Evolutionary conservation across 2,888 invertebrate genomes (phyloP).

Genomic region (Dryobotodes eremita): DNA sequence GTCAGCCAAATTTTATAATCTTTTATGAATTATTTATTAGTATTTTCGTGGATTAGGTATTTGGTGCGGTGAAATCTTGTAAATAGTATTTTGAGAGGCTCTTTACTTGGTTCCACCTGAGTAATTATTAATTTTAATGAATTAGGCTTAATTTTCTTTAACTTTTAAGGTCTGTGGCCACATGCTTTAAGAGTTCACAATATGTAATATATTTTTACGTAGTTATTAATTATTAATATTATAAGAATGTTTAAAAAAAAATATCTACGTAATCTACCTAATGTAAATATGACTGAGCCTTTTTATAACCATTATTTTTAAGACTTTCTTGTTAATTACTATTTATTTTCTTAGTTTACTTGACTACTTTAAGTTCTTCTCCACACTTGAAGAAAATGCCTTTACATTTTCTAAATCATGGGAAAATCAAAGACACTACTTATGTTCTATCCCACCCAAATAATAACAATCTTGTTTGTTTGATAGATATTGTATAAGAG

Average conservation of each 20-base stretch:
- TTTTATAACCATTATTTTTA: constrained; percentile 74
- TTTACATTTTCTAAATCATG: constrained; percentile 47
- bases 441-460: constrained; percentile 65
- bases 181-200: constrained; percentile 71
- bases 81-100: constrained; percentile 80
- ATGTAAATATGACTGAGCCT: constrained; percentile 80
- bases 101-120: constrained; percentile 88
- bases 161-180: constrained; percentile 77
- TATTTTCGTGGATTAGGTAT: constrained; percentile 70
- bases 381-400: constrained; percentile 41
- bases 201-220: constrained; percentile 74
- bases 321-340: constrained; percentile 65
- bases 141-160: constrained; percentile 52
- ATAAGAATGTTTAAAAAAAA: constrained; percentile 76
- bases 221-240: constrained; percentile 58
- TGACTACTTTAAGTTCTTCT: constrained; percentile 40
- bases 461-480: constrained; percentile 59
- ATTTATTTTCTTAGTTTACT: constrained; percentile 67
- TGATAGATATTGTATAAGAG: constrained; percentile 58
- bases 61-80: constrained; percentile 86
- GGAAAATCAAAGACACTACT: constrained; percentile 54
- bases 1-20: constrained; percentile 56
- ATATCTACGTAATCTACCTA: constrained; percentile 64
- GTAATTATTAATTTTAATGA: constrained; percentile 63
- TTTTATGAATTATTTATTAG: constrained; percentile 65